Conservation (phyloP, 2,797 vertebrate genomes). For the Microctenopoma stevenorrisi region DNA sequence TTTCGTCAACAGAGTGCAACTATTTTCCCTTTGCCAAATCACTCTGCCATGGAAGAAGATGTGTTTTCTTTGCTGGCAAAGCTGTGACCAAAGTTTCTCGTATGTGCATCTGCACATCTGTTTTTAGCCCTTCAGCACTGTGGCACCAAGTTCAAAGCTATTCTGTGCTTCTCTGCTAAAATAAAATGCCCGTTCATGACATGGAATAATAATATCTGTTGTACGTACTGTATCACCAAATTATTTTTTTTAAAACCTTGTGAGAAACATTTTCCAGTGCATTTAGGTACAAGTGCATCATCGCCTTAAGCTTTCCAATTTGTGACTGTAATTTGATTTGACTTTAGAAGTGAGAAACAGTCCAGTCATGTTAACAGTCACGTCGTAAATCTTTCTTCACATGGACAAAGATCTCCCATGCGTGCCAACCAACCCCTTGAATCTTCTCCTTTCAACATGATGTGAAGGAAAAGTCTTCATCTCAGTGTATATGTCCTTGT, state of each 20-base stretch:
- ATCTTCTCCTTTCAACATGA: conserved; percentile 46
- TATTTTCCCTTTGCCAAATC: conserved; percentile 40
- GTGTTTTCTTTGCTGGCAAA: conserved; percentile 51
- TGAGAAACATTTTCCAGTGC: conserved; percentile 7
- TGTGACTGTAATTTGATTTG: conserved; percentile 34
- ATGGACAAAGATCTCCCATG: conserved; percentile 26
- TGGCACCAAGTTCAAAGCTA: conserved; percentile 50
- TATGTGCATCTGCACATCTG: conserved; percentile 35
- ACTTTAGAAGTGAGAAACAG: conserved; percentile 35
- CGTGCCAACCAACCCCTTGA: conserved; percentile 19
- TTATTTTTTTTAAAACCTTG: conserved; percentile 4
- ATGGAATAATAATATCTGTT: conserved; percentile 17
- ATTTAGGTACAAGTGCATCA: conserved; percentile 13
- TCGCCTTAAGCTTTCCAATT: conserved; percentile 19
- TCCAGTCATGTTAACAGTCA: conserved; percentile 39
- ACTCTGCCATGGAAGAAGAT: conserved; percentile 32
- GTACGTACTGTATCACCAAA: background rate
- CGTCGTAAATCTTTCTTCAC: conserved; percentile 38
- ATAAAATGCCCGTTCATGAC: background rate
- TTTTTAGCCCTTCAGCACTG: conserved; percentile 30
- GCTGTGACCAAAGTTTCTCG: conserved; percentile 26
- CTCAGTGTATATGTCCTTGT: conserved; percentile 41
- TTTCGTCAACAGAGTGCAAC: conserved; percentile 22
- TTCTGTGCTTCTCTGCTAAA: conserved; percentile 5
- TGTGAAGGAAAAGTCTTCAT: conserved; percentile 33